A percentile compares a stretch with the other conserved stretches of the same genome.
phyloP scores from a whole-genome alignment of 2,113 vertebrate genomes.

The Toxostoma redivivum region DNA sequence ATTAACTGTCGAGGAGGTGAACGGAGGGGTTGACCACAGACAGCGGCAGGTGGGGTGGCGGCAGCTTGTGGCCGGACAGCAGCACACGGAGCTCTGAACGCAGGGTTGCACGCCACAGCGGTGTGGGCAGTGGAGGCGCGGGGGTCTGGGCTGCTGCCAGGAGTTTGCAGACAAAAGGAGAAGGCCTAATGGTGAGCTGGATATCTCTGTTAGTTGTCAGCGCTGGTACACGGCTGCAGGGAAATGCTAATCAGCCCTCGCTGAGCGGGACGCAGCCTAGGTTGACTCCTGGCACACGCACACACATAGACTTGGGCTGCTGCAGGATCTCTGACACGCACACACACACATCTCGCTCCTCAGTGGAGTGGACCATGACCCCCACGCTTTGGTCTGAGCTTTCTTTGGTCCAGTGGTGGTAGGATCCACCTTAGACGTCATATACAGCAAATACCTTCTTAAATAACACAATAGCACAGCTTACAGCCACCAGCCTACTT shows the following conservation, averaged over 20 bases:
- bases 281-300: neutral
- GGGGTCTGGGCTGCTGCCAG: neutral
- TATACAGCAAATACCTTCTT: constrained; percentile 86
- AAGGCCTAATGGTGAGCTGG: constrained; percentile 83
- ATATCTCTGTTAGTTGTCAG: constrained; percentile 97
- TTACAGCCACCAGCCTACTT: constrained; percentile 71
- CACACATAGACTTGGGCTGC: neutral
- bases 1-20: accelerated
- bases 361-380: constrained; percentile 77
- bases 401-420: constrained; percentile 82
- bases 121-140: neutral
- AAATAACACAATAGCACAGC: constrained; percentile 88
- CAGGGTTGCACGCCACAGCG: neutral
- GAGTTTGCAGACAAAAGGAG: constrained; percentile 81
- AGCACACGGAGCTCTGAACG: neutral
- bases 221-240: constrained; percentile 83
- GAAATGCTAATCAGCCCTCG: constrained; percentile 87
- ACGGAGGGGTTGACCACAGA: accelerated
- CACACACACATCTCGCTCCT: neutral
- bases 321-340: neutral
- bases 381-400: constrained; percentile 79
- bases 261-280: constrained; percentile 23
- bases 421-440: constrained; percentile 89
- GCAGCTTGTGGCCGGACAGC: neutral
- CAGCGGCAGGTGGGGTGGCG: neutral